phyloP scores from a whole-genome alignment of 2,888 invertebrate genomes.

The Drosophila leonis region DNA sequence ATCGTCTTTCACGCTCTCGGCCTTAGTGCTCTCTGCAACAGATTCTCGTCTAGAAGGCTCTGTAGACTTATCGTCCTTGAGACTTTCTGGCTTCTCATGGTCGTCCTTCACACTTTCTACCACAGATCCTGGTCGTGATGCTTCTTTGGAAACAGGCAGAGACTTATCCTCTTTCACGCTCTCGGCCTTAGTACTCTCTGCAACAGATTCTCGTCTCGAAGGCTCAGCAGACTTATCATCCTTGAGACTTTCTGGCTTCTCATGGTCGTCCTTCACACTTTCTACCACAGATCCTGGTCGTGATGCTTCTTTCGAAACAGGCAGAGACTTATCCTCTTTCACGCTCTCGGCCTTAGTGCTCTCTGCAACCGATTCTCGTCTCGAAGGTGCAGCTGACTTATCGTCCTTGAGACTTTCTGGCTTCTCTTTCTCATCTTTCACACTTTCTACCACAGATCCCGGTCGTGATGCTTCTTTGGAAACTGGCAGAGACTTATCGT shows the following conservation, averaged over 20 bases:
- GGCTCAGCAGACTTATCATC: background rate
- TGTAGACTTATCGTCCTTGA: slow-evolving; percentile 27
- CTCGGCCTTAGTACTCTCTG: slow-evolving; percentile 2
- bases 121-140: slow-evolving; percentile 20
- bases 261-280: background rate
- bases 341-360: background rate
- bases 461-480: background rate
- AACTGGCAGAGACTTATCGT: background rate
- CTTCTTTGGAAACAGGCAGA: background rate
- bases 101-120: slow-evolving; percentile 3
- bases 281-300: background rate
- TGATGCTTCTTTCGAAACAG: background rate
- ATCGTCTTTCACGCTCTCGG: slow-evolving; percentile 1
- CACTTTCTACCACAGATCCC: background rate
- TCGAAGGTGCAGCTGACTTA: background rate
- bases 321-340: background rate
- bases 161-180: slow-evolving; percentile 8
- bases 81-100: too few relatives aligned
- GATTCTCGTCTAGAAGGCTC: slow-evolving; percentile 18
- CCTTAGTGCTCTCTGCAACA: slow-evolving; percentile 9
- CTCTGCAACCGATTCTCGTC: background rate
- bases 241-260: background rate
- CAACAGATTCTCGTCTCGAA: slow-evolving; percentile 46
- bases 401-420: background rate
- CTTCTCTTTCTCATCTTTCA: background rate